phyloP scores from a whole-genome alignment of 2,113 vertebrate species.

The Cephalophus harveyi region DNA sequence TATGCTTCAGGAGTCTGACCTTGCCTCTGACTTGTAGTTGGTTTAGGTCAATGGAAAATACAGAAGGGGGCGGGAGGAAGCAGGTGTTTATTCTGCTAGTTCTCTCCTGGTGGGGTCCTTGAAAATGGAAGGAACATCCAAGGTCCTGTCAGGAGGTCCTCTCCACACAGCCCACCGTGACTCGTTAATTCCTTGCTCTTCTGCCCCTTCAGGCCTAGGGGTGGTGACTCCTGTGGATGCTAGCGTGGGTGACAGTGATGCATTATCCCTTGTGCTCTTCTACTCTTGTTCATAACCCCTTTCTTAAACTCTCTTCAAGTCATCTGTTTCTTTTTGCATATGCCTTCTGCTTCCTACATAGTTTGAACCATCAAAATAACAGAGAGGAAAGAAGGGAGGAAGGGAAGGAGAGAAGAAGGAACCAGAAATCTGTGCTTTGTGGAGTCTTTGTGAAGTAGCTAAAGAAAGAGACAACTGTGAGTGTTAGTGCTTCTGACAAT shows the following conservation, averaged over 20 bases:
- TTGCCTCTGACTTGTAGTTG: not conserved
- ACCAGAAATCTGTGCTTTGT: not conserved
- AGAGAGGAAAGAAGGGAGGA: not conserved
- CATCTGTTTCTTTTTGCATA: not conserved
- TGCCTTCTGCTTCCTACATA: not conserved
- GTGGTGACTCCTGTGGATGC: not conserved
- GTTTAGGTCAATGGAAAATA: not conserved
- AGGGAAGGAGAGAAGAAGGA: not conserved
- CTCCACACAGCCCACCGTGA: not conserved
- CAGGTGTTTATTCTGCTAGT: not conserved
- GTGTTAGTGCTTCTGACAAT: not conserved
- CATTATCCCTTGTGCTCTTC: not conserved
- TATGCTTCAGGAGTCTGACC: not conserved
- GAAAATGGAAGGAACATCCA: not conserved
- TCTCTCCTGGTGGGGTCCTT: not conserved
- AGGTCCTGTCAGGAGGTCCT: not conserved
- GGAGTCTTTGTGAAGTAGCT: not conserved
- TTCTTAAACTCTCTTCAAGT: not conserved
- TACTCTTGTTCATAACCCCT: not conserved
- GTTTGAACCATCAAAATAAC: not conserved
- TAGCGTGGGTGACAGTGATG: accelerated
- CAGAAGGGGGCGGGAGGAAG: not conserved
- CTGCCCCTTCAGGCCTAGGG: not conserved
- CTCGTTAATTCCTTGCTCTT: not conserved
- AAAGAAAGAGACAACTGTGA: not conserved